Evolutionary conservation across 2,113 vertebrate genomes (phyloP).

Genomic region (Oncorhynchus nerka): DNA sequence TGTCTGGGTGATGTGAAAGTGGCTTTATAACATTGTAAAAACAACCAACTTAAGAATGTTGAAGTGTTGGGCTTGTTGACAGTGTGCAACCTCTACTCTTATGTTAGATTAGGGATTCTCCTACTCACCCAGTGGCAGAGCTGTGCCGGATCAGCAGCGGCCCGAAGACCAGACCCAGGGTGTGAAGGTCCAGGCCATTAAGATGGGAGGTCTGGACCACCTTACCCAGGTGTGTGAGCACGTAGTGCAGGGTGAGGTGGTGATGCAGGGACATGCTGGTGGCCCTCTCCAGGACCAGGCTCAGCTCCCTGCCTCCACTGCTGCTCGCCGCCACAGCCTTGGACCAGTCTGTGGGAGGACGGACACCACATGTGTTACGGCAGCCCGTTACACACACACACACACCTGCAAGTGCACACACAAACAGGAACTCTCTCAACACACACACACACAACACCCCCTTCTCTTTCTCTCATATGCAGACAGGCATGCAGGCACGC

Average conservation of each 20-base stretch:
- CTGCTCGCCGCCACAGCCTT: background rate
- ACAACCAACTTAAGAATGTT: no score
- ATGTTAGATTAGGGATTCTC: background rate
- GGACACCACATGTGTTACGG: background rate
- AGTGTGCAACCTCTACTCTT: no score
- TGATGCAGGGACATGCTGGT: background rate
- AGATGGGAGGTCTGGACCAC: background rate
- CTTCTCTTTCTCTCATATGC: no score
- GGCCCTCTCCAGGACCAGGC: slow-evolving; percentile 16
- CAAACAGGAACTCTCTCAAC: background rate
- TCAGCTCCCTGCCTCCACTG: slow-evolving; percentile 27
- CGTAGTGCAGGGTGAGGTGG: background rate
- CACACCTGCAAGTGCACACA: background rate
- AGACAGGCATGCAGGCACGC: background rate
- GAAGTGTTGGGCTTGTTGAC: no score
- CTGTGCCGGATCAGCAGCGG: background rate
- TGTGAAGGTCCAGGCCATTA: background rate
- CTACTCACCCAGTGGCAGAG: background rate
- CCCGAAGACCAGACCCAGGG: background rate
- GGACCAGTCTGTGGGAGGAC: background rate
- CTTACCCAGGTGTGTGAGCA: slow-evolving; percentile 5
- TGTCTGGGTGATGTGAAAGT: no score
- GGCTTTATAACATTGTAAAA: no score
- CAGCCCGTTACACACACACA: background rate
- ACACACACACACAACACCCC: background rate